Evolutionary conservation across 2,113 vertebrate species (phyloP).

Genomic region (Pogonocichla stellata): DNA sequence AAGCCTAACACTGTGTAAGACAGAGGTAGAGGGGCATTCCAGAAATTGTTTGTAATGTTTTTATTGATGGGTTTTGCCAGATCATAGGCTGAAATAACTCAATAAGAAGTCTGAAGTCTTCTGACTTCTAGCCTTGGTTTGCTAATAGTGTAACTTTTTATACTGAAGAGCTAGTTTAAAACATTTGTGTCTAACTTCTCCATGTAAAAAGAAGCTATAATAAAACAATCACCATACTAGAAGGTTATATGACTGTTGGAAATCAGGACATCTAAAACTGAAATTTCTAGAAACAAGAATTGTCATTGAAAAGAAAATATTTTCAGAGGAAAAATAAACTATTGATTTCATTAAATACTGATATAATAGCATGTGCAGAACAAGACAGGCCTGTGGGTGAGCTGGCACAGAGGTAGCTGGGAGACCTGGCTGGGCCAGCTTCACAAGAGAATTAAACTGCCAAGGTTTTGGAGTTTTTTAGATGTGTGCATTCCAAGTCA

Average conservation of each 20-base stretch:
- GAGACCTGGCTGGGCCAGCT: neutral
- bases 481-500: neutral
- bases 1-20: neutral
- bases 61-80: neutral
- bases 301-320: neutral
- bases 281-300: neutral
- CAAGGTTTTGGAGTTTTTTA: neutral
- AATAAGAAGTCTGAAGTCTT: neutral
- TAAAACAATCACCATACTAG: neutral
- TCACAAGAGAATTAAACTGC: neutral
- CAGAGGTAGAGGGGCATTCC: neutral
- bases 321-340: neutral
- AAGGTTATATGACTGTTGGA: neutral
- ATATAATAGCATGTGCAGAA: neutral
- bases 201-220: neutral
- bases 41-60: neutral
- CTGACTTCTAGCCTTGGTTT: neutral
- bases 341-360: neutral
- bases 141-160: neutral
- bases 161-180: neutral
- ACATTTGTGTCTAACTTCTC: neutral
- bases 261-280: neutral
- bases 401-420: neutral
- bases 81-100: neutral
- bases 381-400: neutral